Percentiles rank a stretch among this genome's conserved stretches.
Evolutionary conservation across 1,140 invertebrate genomes (phyloP).

Genomic region (Bicyclus anynana): DNA sequence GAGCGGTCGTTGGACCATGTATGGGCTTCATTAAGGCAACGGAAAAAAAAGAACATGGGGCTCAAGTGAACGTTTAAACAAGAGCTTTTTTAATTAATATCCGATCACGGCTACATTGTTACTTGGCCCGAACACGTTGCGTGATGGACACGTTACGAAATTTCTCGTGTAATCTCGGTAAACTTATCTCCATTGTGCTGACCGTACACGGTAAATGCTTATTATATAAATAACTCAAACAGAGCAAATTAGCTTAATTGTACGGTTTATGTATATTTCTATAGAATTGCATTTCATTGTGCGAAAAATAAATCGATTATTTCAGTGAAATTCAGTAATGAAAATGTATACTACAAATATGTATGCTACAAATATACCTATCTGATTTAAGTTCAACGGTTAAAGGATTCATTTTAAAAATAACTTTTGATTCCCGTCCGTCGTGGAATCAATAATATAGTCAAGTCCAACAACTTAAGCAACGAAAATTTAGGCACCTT

Average conservation of each 20-base stretch:
- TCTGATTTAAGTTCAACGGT: no score
- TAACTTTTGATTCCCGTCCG: no score
- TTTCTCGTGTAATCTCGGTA: conserved; percentile 20
- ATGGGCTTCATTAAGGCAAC: conserved; percentile 63
- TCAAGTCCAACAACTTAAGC: no score
- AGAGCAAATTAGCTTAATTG: conserved; percentile 31
- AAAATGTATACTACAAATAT: no score
- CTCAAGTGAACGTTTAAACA: conserved; percentile 47
- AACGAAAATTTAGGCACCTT: no score
- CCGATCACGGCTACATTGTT: conserved; percentile 30
- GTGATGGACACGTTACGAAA: conserved; percentile 31
- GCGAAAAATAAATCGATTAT: not conserved
- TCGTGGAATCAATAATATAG: no score
- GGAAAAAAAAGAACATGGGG: conserved; percentile 49
- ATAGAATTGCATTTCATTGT: not conserved
- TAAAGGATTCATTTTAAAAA: no score
- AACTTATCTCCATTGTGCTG: conserved; percentile 31
- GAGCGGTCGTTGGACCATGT: conserved; percentile 47
- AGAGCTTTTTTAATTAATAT: conserved; percentile 55
- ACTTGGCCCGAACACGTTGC: conserved; percentile 8
- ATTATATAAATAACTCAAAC: conserved; percentile 32
- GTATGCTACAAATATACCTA: no score
- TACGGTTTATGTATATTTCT: conserved; percentile 5
- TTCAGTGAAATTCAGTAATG: no score
- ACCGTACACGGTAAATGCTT: conserved; percentile 26